A percentile compares a stretch with the other conserved stretches of the same genome.
These are phyloP conservation scores for Smutsia gigantea DNA, from an alignment of 2,797 vertebrate genomes.

Conservation along the genomic window DNA sequence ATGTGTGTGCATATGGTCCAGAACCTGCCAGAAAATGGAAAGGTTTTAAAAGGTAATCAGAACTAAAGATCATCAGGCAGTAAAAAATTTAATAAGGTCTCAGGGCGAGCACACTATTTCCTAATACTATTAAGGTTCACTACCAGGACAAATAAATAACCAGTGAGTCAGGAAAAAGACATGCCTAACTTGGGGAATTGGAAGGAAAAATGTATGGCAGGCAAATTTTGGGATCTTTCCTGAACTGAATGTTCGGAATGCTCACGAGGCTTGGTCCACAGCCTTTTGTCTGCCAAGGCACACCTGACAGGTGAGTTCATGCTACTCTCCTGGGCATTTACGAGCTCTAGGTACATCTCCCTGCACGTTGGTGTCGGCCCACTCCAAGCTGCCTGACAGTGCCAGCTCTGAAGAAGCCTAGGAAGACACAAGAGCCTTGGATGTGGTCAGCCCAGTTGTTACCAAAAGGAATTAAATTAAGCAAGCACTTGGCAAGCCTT, in stretches of 20 bases:
- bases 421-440: not conserved
- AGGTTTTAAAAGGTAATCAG: not conserved
- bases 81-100: not conserved
- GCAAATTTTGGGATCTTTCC: not conserved
- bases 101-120: not conserved
- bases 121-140: not conserved
- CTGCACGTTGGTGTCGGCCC: not conserved
- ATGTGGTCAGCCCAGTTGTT: not conserved
- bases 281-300: not conserved
- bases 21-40: not conserved
- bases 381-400: not conserved
- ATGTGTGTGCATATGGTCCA: too few species aligned
- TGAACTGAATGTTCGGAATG: fast-evolving
- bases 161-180: not conserved
- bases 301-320: not conserved
- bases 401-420: not conserved
- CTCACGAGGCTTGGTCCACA: fast-evolving
- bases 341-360: not conserved
- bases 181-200: not conserved
- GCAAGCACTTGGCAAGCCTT: conserved; percentile 17
- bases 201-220: not conserved
- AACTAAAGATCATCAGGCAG: not conserved
- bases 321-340: not conserved
- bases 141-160: not conserved
- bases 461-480: not conserved